Conservation (phyloP, 23 tunicate species). For the Phallusia fumigata region DNA sequence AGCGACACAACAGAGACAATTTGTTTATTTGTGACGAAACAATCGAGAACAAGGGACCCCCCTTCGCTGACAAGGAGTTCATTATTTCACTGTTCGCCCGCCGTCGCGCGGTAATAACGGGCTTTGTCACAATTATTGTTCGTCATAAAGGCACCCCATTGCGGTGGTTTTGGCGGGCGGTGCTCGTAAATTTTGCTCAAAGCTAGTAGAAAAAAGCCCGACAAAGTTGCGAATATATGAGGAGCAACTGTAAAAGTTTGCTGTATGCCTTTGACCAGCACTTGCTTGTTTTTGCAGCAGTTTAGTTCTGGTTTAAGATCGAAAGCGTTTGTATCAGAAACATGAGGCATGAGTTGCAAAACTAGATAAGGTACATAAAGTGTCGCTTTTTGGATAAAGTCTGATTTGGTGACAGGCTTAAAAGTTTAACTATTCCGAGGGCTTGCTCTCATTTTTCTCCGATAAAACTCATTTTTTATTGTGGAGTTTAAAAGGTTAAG, state of each 20-base stretch:
- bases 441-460: no score
- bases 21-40: slow-evolving; percentile 2
- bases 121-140: slow-evolving; percentile 9
- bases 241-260: background rate
- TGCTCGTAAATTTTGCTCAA: background rate
- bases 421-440: no score
- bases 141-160: background rate
- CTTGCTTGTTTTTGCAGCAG: no score
- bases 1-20: background rate
- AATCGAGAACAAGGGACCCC: background rate
- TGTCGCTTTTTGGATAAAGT: no score
- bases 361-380: no score
- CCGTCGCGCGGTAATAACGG: background rate
- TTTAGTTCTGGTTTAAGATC: no score
- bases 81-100: background rate
- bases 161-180: background rate
- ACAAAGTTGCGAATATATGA: background rate
- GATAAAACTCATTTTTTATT: no score
- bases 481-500: no score
- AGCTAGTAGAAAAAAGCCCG: background rate
- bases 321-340: no score
- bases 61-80: background rate
- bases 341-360: no score
- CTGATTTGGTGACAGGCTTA: no score
- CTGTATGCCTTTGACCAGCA: no score